A percentile compares a stretch with the other conserved stretches of the same genome.
Conservation (phyloP, 2,797 vertebrate genomes). For the Hypotaenidia okinawae region DNA sequence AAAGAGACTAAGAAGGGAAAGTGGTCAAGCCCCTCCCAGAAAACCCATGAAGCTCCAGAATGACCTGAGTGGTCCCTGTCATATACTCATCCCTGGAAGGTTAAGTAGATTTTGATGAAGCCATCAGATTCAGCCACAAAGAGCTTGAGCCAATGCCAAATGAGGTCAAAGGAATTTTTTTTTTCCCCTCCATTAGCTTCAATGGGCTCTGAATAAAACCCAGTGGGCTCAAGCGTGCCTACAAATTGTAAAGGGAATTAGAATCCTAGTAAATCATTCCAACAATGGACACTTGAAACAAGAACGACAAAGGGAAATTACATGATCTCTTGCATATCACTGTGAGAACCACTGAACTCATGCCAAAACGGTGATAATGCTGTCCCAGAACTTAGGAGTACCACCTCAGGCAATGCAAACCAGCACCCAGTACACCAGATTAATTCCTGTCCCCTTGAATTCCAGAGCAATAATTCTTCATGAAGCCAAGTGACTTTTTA, state of each 20-base stretch:
- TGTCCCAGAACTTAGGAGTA: not conserved
- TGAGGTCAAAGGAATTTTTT: constrained; percentile 29
- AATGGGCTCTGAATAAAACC: constrained; percentile 25
- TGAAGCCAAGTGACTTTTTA: not conserved
- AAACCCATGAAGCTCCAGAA: not conserved
- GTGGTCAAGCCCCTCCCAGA: not conserved
- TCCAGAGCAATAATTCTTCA: not conserved
- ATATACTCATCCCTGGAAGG: constrained; percentile 21
- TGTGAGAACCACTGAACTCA: not conserved
- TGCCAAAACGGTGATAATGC: not conserved
- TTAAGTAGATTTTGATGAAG: constrained; percentile 64
- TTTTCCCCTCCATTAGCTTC: constrained; percentile 34
- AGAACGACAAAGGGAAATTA: not conserved
- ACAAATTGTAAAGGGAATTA: constrained; percentile 34
- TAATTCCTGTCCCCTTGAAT: not conserved
- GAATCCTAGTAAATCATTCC: constrained; percentile 19
- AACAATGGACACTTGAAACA: not conserved
- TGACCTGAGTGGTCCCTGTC: not conserved
- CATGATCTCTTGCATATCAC: not conserved
- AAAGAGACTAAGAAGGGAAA: not conserved
- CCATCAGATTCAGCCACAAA: constrained; percentile 22
- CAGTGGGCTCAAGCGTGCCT: not conserved
- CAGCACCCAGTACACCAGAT: not conserved
- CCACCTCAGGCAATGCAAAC: not conserved
- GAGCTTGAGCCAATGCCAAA: constrained; percentile 47